phyloP scores from a whole-genome alignment of 2,888 invertebrate species.

The Brachypalpus laphriformis region DNA sequence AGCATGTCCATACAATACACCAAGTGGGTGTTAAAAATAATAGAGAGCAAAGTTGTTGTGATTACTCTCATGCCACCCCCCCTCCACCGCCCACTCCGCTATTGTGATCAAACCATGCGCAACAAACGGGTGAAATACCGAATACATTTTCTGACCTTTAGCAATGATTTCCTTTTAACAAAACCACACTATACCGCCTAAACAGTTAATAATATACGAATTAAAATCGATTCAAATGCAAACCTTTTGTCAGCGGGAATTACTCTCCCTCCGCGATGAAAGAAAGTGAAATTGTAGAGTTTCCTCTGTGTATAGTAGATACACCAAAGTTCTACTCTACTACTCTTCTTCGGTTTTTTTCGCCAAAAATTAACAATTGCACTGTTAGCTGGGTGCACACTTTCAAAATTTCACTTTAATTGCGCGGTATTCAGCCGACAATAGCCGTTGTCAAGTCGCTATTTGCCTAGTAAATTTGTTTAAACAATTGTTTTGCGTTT shows the following conservation, averaged over 20 bases:
- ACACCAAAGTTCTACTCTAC: slow-evolving; percentile 20
- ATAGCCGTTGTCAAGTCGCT: neutral
- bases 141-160: slow-evolving; percentile 25
- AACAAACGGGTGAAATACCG: slow-evolving; percentile 34
- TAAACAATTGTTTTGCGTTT: slow-evolving; percentile 29
- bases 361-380: slow-evolving; percentile 36
- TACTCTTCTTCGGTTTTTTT: neutral
- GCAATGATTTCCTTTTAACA: neutral
- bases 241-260: slow-evolving; percentile 52
- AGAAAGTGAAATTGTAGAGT: slow-evolving; percentile 49
- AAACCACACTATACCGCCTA: neutral
- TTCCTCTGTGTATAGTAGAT: slow-evolving; percentile 3
- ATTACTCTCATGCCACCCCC: neutral
- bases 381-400: slow-evolving; percentile 19
- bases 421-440: neutral
- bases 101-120: slow-evolving; percentile 52
- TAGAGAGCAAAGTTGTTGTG: neutral
- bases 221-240: slow-evolving; percentile 19
- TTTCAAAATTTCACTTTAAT: slow-evolving; percentile 68
- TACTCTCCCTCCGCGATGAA: slow-evolving; percentile 27
- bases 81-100: neutral
- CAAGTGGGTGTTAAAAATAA: neutral
- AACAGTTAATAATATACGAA: slow-evolving; percentile 10
- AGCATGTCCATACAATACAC: neutral
- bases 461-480: slow-evolving; percentile 26